Evolutionary conservation across 2,797 vertebrate species (phyloP).

Genomic region (Rhinophrynus dorsalis): DNA sequence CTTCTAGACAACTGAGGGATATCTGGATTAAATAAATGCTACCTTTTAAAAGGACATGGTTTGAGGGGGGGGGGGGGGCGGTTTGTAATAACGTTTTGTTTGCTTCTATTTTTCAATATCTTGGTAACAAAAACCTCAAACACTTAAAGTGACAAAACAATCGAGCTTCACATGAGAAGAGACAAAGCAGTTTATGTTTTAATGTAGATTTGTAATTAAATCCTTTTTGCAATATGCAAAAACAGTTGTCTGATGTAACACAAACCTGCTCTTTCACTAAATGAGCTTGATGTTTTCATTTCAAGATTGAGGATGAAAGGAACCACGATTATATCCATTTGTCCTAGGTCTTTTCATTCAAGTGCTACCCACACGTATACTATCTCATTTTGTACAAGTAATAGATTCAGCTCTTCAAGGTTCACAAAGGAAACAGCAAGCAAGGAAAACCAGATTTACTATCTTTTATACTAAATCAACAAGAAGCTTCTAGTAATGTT

Average conservation of each 20-base stretch:
- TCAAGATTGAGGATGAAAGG: background rate
- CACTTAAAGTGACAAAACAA: too few relatives aligned
- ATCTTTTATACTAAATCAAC: too few relatives aligned
- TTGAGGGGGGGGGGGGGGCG: too few relatives aligned
- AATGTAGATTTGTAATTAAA: background rate
- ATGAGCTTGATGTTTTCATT: background rate
- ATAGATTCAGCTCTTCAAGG: too few relatives aligned
- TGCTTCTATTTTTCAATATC: background rate
- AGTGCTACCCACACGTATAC: background rate
- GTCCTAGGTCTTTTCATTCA: background rate
- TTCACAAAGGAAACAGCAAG: too few relatives aligned
- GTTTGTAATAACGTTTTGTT: too few relatives aligned
- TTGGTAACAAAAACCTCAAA: background rate
- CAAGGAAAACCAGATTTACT: too few relatives aligned
- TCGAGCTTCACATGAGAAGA: background rate
- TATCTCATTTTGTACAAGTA: background rate
- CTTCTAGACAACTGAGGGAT: too few relatives aligned
- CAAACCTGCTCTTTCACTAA: background rate
- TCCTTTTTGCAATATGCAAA: background rate
- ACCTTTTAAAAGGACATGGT: too few relatives aligned
- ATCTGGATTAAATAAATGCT: too few relatives aligned
- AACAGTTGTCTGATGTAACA: background rate
- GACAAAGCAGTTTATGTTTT: background rate
- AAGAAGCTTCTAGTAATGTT: too few relatives aligned
- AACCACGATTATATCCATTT: background rate